phyloP scores from a whole-genome alignment of 1,140 invertebrate genomes.

The Idris sp. region DNA sequence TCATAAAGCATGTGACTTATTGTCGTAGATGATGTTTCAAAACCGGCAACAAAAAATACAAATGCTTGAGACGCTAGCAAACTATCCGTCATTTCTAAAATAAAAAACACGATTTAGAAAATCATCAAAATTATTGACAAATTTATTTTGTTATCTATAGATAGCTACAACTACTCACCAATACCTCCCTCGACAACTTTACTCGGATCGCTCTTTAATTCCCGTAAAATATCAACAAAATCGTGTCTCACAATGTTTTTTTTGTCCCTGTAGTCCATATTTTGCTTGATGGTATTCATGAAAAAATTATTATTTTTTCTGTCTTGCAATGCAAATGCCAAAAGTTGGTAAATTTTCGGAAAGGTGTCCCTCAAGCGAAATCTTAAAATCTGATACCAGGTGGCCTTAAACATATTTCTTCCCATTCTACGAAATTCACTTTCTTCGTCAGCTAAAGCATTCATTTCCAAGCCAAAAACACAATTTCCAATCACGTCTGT shows the following conservation, averaged over 20 bases:
- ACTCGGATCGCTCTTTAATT: slow-evolving; percentile 75
- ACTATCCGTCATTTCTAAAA: slow-evolving; percentile 65
- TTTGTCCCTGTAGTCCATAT: slow-evolving; percentile 74
- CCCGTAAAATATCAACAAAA: slow-evolving; percentile 80
- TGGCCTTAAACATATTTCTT: slow-evolving; percentile 24
- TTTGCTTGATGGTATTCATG: slow-evolving; percentile 72
- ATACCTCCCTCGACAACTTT: slow-evolving; percentile 62
- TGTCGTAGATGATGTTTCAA: slow-evolving; percentile 80
- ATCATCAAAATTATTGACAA: too few relatives aligned
- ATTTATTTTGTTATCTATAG: too few relatives aligned
- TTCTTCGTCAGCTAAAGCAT: not conserved
- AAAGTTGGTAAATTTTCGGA: slow-evolving; percentile 52
- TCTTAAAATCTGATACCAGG: too few relatives aligned
- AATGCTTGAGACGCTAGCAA: slow-evolving; percentile 70
- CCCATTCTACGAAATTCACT: slow-evolving; percentile 66
- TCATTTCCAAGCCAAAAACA: slow-evolving; percentile 1
- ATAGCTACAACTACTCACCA: too few relatives aligned
- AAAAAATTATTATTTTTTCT: slow-evolving; percentile 77
- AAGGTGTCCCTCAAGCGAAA: slow-evolving; percentile 40
- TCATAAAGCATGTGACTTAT: slow-evolving; percentile 75
- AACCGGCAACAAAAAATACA: slow-evolving; percentile 78
- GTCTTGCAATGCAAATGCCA: slow-evolving; percentile 45
- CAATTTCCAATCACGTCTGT: slow-evolving; percentile 1
- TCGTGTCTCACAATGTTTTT: slow-evolving; percentile 78
- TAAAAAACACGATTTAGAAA: too few relatives aligned